Base-by-base conservation (phyloP, 2,888 invertebrate species). In the Limnephilus lunatus region DNA sequence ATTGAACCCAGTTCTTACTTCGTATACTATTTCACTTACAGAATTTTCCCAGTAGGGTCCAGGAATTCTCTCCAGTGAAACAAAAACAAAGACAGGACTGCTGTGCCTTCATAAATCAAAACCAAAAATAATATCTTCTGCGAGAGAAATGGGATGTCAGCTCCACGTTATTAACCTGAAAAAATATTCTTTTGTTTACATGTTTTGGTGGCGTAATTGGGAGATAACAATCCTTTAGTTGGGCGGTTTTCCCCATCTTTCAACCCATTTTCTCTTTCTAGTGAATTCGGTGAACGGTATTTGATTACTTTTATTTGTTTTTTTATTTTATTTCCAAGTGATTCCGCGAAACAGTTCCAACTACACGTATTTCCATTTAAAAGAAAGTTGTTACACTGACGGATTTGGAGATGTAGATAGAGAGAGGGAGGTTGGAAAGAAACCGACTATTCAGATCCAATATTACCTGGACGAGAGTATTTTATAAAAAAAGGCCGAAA, bases 91-190 rank as follows among this genome's bases (percentile, higher is more conserved):
- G 86, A 83, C 86, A 86, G 86, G 44, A 86, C 30, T 86, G 48
- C 48, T 68, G 39, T 39, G 25, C 25, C 68, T 68, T 68, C 68
- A 44, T 86, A 86, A 86, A 86, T 86, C 86, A 86, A 86, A 86
- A 86, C 68, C 7, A 68, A 68, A n/a, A n/a, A 85, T 39, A 86
- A 86, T 86, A 86, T 48, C 14, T 86, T 15, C 14, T 48, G 39
- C n/a, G 48, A 35, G 86, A 86, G 86, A 86, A 86, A 86, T 86
- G 86, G 44, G 48, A 86, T 86, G 86, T 86, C 86, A 86, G 86
- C 44, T 86, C n/a, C 86, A 86, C 44, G 86, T n/a, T 86, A 86
- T 86, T 86, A 86, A 39, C 44, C 44, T 39, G 44, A 86, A 86
- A 85, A 86, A 86, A 44, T 44, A 44, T 48, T 44, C 30, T 86